phyloP scores from a whole-genome alignment of 2,797 vertebrate genomes.

The Natrix natrix region DNA sequence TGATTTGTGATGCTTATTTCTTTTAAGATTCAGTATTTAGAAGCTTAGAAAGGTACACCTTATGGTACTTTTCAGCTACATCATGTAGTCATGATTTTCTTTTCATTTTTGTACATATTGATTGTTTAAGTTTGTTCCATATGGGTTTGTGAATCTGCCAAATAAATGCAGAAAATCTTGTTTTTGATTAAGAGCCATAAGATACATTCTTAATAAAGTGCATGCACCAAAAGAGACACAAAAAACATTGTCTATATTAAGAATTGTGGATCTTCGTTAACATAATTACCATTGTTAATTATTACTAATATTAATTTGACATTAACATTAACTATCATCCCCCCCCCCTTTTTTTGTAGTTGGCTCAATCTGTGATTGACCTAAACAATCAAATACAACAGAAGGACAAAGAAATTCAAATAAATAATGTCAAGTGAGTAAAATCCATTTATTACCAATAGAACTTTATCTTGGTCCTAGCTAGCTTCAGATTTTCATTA shows the following conservation, averaged over 20 bases:
- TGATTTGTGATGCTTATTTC: not conserved
- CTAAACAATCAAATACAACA: slow-evolving; percentile 94
- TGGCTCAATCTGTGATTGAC: slow-evolving; percentile 94
- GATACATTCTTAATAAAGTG: not conserved
- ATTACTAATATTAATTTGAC: not conserved
- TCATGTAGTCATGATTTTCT: not conserved
- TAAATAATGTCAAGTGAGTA: slow-evolving; percentile 90
- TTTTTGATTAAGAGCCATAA: not conserved
- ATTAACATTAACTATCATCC: not conserved
- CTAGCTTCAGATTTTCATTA: slow-evolving; percentile 7
- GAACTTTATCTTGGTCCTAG: not conserved
- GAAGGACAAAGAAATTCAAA: slow-evolving; percentile 94
- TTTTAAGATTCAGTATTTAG: not conserved
- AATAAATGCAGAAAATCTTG: not conserved
- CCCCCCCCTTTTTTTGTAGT: slow-evolving; percentile 63
- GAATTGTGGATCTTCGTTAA: slow-evolving; percentile 12
- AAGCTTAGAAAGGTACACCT: not conserved
- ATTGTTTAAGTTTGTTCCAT: not conserved
- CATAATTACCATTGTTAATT: not conserved
- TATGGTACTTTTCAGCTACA: not conserved
- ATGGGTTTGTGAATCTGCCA: not conserved
- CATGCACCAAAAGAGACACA: not conserved
- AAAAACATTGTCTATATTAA: not conserved
- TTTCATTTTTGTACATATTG: not conserved
- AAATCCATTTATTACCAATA: fast-evolving